Evolutionary conservation across 2,113 vertebrate genomes (phyloP).

Genomic region (Zapornia atra): DNA sequence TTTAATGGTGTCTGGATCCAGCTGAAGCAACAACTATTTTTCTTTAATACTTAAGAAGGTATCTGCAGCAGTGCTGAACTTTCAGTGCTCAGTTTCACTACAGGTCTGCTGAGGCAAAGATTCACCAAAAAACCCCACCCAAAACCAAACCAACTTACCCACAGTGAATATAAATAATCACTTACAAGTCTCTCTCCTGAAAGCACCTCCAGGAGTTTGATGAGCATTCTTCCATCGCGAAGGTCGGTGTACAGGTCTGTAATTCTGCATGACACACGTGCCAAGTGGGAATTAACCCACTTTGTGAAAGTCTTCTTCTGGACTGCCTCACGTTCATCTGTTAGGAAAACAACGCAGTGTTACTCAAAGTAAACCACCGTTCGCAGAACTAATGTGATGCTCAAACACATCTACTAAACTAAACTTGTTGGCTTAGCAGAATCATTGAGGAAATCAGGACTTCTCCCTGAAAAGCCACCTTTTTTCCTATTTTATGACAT

Average conservation of each 20-base stretch:
- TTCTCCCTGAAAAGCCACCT: not conserved
- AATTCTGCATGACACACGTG: conserved; percentile 92
- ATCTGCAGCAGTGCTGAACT: not conserved
- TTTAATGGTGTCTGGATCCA: not conserved
- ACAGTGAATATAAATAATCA: not conserved
- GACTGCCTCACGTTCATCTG: conserved; percentile 95
- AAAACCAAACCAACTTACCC: not conserved
- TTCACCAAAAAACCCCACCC: not conserved
- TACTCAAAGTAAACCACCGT: not conserved
- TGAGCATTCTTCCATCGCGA: conserved; percentile 93
- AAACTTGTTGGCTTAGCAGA: not conserved
- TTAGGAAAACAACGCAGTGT: not conserved
- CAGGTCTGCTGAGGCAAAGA: not conserved
- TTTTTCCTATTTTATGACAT: not conserved
- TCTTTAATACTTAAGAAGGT: not conserved
- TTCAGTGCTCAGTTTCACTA: not conserved
- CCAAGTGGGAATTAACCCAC: conserved; percentile 96
- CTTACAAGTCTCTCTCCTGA: conserved; percentile 92
- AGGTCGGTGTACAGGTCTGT: conserved; percentile 94
- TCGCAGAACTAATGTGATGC: fast-evolving
- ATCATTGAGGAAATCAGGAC: not conserved
- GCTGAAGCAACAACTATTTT: not conserved
- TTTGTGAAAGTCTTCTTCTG: conserved; percentile 98
- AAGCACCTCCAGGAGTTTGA: conserved; percentile 94
- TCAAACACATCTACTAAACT: not conserved